phyloP scores from a whole-genome alignment of 2,113 vertebrate species.

The Leiothrix lutea region DNA sequence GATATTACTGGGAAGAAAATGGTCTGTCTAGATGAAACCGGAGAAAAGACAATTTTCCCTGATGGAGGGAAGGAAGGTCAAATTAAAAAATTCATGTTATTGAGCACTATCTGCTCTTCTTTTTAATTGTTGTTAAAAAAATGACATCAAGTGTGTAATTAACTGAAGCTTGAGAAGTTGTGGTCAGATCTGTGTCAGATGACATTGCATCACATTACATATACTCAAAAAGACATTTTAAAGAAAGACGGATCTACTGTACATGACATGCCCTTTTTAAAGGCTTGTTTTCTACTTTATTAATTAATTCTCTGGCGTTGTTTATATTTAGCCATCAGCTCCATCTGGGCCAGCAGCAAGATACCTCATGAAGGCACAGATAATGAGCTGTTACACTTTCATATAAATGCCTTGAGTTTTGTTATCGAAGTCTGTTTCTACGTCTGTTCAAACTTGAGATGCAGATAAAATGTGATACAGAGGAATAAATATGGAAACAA shows the following conservation, averaged over 20 bases:
- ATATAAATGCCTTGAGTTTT: slow-evolving; percentile 9
- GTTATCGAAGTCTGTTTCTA: slow-evolving; percentile 16
- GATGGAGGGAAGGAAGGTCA: neutral
- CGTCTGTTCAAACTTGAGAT: slow-evolving; percentile 23
- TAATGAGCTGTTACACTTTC: slow-evolving; percentile 46
- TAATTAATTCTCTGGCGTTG: slow-evolving; percentile 56
- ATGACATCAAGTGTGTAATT: neutral
- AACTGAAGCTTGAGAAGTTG: neutral
- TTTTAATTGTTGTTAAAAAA: neutral
- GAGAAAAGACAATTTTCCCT: neutral
- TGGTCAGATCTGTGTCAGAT: neutral
- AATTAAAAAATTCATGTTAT: neutral
- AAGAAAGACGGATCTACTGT: neutral
- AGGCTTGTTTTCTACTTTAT: slow-evolving; percentile 22
- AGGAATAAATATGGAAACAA: neutral
- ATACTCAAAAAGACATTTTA: neutral
- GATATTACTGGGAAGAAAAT: neutral
- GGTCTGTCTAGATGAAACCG: neutral
- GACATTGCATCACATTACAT: neutral
- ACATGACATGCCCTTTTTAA: neutral
- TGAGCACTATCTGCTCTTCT: neutral
- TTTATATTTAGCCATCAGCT: slow-evolving; percentile 55
- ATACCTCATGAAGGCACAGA: slow-evolving; percentile 18
- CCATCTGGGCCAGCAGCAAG: slow-evolving; percentile 49
- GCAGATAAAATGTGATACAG: neutral